Conservation (phyloP, 2,888 invertebrate genomes). For the Drosophila fungiperda region DNA sequence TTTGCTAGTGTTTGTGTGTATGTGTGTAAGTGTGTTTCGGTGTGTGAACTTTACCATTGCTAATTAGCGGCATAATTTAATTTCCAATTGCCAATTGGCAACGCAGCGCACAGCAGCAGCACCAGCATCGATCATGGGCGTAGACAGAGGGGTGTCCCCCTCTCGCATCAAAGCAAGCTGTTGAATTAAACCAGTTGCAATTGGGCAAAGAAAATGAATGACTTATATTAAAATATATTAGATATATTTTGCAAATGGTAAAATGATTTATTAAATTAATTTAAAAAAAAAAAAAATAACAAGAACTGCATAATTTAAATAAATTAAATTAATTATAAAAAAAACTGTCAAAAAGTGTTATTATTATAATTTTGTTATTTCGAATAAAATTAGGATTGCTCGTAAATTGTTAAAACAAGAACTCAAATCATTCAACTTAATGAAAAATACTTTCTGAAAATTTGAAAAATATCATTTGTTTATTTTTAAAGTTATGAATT, state of each 20-base stretch:
- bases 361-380: background rate
- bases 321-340: background rate
- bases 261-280: background rate
- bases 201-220: background rate
- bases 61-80: slow-evolving; percentile 79
- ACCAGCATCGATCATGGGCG: background rate
- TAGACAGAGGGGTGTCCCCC: background rate
- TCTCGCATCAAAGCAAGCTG: background rate
- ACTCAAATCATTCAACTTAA: background rate
- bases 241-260: background rate
- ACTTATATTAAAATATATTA: no score
- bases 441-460: background rate
- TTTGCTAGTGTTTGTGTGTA: slow-evolving; percentile 36
- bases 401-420: background rate
- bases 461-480: background rate
- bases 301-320: no score
- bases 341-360: background rate
- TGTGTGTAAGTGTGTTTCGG: slow-evolving; percentile 2
- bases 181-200: background rate
- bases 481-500: background rate
- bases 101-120: slow-evolving; percentile 17
- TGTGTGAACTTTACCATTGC: slow-evolving; percentile 36
- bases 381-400: no score
- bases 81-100: slow-evolving; percentile 67
- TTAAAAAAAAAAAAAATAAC: no score